Evolutionary conservation across 2,797 vertebrate genomes (phyloP), one percentile per base, ranked within the genome.

Genomic region (Chelidonichthys spinosus): DNA sequence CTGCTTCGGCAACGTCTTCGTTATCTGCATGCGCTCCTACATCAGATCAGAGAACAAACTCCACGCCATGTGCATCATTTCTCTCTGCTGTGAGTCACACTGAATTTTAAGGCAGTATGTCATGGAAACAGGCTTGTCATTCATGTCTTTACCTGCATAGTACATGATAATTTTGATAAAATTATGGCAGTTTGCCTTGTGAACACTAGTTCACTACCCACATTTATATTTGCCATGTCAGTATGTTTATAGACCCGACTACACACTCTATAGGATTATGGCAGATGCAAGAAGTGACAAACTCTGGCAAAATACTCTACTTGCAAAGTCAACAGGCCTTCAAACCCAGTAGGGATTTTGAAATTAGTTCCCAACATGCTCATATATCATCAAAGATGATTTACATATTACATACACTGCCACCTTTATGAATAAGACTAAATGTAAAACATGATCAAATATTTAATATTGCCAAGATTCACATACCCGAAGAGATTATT

Each of bases 31-130:
- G 96, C 94, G 97, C 44, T 97, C 97, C 56, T 97, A 97, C 74
- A 97, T 99, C 90, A 95, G 96, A 66, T 98, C 98, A 0, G 98
- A 99, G 89, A 99, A 99, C 90, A 98, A 97, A 80, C 96, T 97
- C 35, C 97, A 99, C 0, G 96, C 96, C 79, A 95, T 98, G 95
- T 98, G 97, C 74, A 98, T 99, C 90, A 96, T 98, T 87, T 99
- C 98, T 56, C 97, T 99, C 73, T 99, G 98, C 94, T 99, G 98
- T 99, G 90, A 98, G 98, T 97, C 89, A 18, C 42, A 33, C 5
- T 65, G 4, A 17, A 1, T n/a, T 14, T 6, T 36, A 61, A 53
- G 4, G 2, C 44, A 7, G 5, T 25, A 8, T 32, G 18, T 6
- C 0, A 1, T 32, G 50, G 25, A 6, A 18, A 35, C 25, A 3